phyloP scores from a whole-genome alignment of 1,140 invertebrate genomes.

The Neotoxoptera formosana region DNA sequence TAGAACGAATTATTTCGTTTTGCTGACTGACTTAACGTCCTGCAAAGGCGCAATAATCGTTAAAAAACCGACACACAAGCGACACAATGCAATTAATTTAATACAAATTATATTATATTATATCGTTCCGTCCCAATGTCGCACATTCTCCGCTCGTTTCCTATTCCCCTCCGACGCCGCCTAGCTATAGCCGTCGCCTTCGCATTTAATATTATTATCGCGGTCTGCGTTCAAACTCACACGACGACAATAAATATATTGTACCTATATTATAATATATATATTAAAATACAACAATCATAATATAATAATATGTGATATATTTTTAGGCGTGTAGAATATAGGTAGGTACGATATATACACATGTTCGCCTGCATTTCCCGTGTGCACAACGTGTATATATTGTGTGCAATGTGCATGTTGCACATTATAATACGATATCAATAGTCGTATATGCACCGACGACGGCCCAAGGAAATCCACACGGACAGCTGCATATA shows the following conservation, averaged over 20 bases:
- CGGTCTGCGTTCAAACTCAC: background rate
- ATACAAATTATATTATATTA: background rate
- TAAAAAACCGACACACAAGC: background rate
- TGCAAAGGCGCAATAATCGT: background rate
- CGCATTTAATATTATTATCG: slow-evolving; percentile 25
- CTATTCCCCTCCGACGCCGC: background rate
- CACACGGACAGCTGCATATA: background rate
- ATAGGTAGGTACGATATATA: too few relatives aligned
- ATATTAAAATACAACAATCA: background rate
- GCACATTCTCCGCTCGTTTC: slow-evolving; percentile 33
- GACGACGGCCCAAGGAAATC: slow-evolving; percentile 23
- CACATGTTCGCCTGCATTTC: background rate
- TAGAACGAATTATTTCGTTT: background rate
- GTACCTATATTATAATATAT: background rate
- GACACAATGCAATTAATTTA: background rate
- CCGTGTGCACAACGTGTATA: background rate
- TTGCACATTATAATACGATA: background rate
- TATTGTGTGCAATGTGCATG: background rate
- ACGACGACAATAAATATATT: background rate
- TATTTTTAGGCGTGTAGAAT: background rate
- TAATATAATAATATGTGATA: slow-evolving; percentile 14
- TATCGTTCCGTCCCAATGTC: slow-evolving; percentile 21
- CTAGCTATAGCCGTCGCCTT: background rate
- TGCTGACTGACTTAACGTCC: too few relatives aligned
- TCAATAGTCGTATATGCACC: background rate